These are phyloP conservation scores for Chaetogeoica ovagalla DNA, from an alignment of 2,888 invertebrate species.

Conservation along the genomic window DNA sequence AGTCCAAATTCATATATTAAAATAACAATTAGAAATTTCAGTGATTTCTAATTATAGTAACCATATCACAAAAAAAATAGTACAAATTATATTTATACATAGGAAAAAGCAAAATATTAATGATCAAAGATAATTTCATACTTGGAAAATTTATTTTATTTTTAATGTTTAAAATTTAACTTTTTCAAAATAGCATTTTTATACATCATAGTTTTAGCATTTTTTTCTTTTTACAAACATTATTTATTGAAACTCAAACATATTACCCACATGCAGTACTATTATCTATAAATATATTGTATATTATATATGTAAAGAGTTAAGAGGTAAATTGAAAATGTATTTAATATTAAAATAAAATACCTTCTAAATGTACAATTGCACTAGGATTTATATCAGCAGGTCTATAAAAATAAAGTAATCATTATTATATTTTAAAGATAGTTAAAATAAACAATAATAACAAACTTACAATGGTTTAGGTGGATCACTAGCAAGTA, in stretches of 20 bases:
- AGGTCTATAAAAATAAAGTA: constrained; percentile 25
- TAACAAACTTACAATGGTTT: constrained; percentile 83
- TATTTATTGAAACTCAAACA: not conserved
- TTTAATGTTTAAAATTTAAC: too few relatives aligned
- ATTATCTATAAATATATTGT: not conserved
- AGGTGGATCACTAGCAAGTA: constrained; percentile 94
- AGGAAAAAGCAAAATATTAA: too few relatives aligned
- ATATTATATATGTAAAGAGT: not conserved
- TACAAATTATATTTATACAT: too few relatives aligned
- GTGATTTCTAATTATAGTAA: too few relatives aligned
- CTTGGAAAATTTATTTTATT: too few relatives aligned
- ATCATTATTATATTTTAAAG: not conserved
- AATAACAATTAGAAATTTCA: too few relatives aligned
- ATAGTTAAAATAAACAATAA: not conserved
- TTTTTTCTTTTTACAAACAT: too few relatives aligned
- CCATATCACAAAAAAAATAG: too few relatives aligned
- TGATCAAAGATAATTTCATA: too few relatives aligned
- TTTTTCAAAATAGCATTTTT: too few relatives aligned
- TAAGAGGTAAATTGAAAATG: not conserved
- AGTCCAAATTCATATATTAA: too few relatives aligned
- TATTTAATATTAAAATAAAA: constrained; percentile 3
- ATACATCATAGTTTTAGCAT: too few relatives aligned
- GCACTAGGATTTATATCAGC: constrained; percentile 46
- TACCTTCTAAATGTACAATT: constrained; percentile 44
- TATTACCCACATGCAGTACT: not conserved